These are phyloP conservation scores for Creontiades dilutus DNA, from an alignment of 2,888 invertebrate species.

Conservation along the genomic window DNA sequence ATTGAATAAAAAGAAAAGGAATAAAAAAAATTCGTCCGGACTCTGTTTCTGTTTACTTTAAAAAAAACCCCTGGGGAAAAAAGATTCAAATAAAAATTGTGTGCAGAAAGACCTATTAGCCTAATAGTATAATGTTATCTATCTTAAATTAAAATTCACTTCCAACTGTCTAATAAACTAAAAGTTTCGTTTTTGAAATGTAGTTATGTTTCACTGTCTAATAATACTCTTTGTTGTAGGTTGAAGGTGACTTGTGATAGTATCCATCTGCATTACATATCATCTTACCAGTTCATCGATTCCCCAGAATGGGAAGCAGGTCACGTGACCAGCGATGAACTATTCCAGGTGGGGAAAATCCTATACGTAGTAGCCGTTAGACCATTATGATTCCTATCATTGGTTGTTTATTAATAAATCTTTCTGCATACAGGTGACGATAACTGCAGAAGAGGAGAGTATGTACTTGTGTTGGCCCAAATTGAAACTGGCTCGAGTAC, in stretches of 20 bases:
- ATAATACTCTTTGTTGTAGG: slow-evolving; percentile 79
- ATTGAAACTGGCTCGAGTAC: slow-evolving; percentile 86
- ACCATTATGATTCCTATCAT: neutral
- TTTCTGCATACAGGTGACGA: slow-evolving; percentile 82
- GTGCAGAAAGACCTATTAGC: too few relatives aligned
- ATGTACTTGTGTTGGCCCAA: slow-evolving; percentile 90
- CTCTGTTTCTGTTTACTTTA: too few relatives aligned
- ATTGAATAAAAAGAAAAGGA: too few relatives aligned
- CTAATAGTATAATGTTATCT: too few relatives aligned
- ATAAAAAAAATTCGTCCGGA: too few relatives aligned
- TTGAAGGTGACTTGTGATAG: slow-evolving; percentile 90
- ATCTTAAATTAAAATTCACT: too few relatives aligned
- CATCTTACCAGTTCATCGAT: slow-evolving; percentile 90
- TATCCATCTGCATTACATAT: slow-evolving; percentile 89
- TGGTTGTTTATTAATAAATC: neutral
- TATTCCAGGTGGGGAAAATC: slow-evolving; percentile 83
- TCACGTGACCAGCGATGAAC: slow-evolving; percentile 87
- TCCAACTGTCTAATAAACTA: too few relatives aligned
- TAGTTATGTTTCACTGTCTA: neutral
- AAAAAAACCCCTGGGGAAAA: too few relatives aligned
- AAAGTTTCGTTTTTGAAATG: too few relatives aligned
- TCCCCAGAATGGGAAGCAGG: slow-evolving; percentile 94
- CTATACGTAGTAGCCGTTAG: neutral
- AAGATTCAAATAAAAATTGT: too few relatives aligned
- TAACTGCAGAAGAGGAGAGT: slow-evolving; percentile 88